phyloP scores from a whole-genome alignment of 2,113 vertebrate species.

The Todiramphus chloris region DNA sequence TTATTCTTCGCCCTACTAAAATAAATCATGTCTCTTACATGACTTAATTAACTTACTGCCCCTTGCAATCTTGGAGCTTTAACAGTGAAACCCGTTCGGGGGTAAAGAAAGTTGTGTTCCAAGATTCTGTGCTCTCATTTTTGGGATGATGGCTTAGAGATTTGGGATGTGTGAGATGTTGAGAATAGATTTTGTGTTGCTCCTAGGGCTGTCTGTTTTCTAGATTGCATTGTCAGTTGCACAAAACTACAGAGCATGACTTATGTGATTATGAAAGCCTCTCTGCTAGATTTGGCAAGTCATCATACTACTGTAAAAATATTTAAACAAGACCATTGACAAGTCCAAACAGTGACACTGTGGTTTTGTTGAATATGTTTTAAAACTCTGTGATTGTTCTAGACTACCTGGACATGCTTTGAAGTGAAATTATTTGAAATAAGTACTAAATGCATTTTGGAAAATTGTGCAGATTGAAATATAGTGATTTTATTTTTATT shows the following conservation, averaged over 20 bases:
- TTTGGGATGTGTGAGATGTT: neutral
- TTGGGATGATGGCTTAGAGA: neutral
- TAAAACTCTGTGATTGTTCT: neutral
- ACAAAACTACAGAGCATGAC: neutral
- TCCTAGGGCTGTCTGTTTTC: neutral
- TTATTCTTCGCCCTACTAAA: neutral
- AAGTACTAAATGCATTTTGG: neutral
- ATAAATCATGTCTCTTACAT: neutral
- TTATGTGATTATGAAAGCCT: accelerated
- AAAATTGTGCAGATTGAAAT: neutral
- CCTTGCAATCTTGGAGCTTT: neutral
- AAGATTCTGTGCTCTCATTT: neutral
- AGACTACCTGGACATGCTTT: neutral
- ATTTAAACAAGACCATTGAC: neutral
- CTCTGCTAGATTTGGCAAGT: neutral
- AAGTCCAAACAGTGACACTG: neutral
- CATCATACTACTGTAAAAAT: neutral
- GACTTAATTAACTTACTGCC: neutral
- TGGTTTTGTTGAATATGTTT: neutral
- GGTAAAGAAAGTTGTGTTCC: neutral
- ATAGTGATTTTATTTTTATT: neutral
- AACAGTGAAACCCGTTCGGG: accelerated
- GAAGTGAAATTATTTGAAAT: neutral
- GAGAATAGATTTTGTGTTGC: neutral
- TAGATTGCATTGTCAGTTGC: neutral